These are phyloP conservation scores for Helogale parvula DNA, from an alignment of 2,113 vertebrate genomes.

Conservation along the genomic window DNA sequence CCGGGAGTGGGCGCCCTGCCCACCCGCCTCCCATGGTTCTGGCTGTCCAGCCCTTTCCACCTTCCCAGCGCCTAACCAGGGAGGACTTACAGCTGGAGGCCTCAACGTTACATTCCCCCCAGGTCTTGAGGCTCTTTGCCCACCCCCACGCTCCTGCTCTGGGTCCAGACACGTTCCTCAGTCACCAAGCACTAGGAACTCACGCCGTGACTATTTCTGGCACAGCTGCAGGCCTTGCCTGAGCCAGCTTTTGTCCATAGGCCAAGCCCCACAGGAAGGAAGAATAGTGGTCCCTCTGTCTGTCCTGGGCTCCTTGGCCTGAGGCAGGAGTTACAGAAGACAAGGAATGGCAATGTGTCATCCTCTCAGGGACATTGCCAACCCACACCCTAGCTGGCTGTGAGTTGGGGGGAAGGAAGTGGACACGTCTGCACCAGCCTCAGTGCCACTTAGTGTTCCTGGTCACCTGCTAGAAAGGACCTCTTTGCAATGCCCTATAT, in stretches of 20 bases:
- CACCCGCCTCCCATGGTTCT: fast-evolving
- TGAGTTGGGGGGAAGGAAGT: not conserved
- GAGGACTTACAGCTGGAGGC: not conserved
- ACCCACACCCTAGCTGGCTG: not conserved
- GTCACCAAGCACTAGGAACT: not conserved
- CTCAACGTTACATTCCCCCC: not conserved
- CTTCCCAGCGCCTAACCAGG: fast-evolving
- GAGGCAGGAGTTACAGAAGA: no score
- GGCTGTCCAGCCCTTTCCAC: fast-evolving
- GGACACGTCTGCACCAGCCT: not conserved
- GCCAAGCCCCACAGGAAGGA: not conserved
- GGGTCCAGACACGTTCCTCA: not conserved
- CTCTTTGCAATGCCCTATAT: fast-evolving
- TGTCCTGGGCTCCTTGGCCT: not conserved
- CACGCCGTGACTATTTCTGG: not conserved
- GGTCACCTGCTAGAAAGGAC: not conserved
- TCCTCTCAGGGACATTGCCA: not conserved
- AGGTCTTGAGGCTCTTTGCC: not conserved
- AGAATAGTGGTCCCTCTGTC: not conserved
- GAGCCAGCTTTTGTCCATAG: not conserved
- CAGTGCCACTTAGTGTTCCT: not conserved
- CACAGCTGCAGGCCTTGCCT: not conserved
- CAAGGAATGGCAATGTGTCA: no score
- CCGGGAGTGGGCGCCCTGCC: slow-evolving; percentile 82
- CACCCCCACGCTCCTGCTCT: fast-evolving